phyloP scores from a whole-genome alignment of 2,113 vertebrate genomes.

The Pteropus alecto region DNA sequence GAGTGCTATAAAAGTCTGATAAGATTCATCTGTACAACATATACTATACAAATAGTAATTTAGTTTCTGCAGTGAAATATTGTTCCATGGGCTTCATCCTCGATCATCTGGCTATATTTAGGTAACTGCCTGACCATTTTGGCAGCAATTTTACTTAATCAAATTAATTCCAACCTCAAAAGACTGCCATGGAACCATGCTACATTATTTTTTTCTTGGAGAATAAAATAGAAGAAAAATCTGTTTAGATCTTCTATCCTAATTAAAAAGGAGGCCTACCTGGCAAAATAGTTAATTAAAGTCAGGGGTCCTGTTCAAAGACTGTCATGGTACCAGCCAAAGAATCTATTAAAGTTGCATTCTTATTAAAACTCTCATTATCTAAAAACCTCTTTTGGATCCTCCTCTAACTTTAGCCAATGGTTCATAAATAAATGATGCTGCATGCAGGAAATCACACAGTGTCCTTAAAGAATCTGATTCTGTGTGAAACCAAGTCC shows the following conservation, averaged over 20 bases:
- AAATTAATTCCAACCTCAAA: conserved; percentile 63
- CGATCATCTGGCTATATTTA: conserved; percentile 26
- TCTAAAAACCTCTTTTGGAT: background rate
- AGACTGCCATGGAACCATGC: conserved; percentile 53
- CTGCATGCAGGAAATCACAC: background rate
- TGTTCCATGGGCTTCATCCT: background rate
- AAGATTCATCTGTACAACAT: background rate
- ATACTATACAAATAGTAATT: background rate
- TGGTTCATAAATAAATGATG: background rate
- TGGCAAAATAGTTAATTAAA: conserved; percentile 71
- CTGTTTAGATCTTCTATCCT: conserved; percentile 57
- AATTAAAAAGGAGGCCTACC: conserved; percentile 70
- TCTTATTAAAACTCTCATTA: conserved; percentile 56
- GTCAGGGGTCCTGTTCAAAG: conserved; percentile 60
- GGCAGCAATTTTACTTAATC: conserved; percentile 64
- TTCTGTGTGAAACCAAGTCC: background rate
- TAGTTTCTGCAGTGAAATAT: background rate
- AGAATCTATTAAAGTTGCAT: conserved; percentile 43
- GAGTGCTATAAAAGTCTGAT: background rate
- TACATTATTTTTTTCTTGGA: conserved; percentile 49
- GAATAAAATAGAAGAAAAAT: conserved; percentile 64
- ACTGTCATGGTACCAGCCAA: conserved; percentile 48
- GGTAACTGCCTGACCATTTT: conserved; percentile 48
- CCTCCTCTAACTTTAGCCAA: conserved; percentile 20
- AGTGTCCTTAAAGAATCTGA: background rate